phyloP scores from a whole-genome alignment of 2,113 vertebrate genomes.

The Cercopithecus mona region DNA sequence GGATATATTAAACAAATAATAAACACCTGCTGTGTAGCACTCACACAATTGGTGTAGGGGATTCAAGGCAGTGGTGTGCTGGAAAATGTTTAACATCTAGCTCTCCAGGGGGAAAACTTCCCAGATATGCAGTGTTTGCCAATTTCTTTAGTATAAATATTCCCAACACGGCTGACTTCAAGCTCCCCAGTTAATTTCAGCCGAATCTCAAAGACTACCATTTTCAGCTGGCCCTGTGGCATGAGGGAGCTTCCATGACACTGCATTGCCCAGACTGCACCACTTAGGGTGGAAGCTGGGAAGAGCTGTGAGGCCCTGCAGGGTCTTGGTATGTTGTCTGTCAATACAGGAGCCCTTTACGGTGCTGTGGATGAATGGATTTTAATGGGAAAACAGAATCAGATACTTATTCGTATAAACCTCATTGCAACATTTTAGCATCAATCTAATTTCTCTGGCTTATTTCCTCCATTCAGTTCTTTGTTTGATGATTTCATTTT shows the following conservation, averaged over 20 bases:
- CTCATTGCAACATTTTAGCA: neutral
- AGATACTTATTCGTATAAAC: neutral
- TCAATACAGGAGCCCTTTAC: neutral
- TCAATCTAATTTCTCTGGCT: neutral
- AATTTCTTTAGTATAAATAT: neutral
- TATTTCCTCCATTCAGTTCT: neutral
- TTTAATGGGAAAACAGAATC: rapidly evolving
- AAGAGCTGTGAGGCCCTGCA: rapidly evolving
- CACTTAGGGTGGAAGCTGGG: too few relatives aligned
- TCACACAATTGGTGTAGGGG: neutral
- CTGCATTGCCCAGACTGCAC: rapidly evolving
- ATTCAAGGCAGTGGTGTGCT: neutral
- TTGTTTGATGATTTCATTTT: neutral
- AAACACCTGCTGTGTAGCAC: neutral
- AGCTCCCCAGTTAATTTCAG: neutral
- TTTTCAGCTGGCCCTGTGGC: neutral
- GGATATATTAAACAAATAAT: neutral
- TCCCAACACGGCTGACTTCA: neutral
- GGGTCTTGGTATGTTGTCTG: rapidly evolving
- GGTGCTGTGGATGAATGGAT: rapidly evolving
- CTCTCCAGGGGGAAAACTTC: neutral
- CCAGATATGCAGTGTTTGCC: neutral
- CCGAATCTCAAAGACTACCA: neutral
- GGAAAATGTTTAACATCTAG: neutral
- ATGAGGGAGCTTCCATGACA: neutral